Evolutionary conservation across 1,140 invertebrate species (phyloP).

Genomic region (Frieseomelitta varia): DNA sequence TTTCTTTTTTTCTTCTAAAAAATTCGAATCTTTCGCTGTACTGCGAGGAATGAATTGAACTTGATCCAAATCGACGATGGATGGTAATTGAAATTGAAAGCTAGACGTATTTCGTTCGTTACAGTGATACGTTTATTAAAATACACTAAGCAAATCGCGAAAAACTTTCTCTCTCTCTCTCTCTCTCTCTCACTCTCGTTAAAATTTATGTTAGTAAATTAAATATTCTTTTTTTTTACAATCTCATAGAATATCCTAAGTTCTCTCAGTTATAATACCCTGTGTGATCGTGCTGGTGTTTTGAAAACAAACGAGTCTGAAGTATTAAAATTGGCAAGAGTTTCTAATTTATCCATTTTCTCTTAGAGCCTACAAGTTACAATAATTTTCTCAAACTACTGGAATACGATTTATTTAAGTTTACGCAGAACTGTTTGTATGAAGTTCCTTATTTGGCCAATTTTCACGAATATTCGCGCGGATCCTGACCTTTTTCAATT

Average conservation of each 20-base stretch:
- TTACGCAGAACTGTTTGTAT: neutral
- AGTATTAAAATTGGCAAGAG: neutral
- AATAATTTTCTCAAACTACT: neutral
- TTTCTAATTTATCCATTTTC: neutral
- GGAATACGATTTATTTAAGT: neutral
- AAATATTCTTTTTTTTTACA: neutral
- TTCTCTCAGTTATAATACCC: neutral
- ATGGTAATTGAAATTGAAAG: neutral
- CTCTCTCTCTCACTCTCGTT: neutral
- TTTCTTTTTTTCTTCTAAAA: neutral
- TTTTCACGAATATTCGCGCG: neutral
- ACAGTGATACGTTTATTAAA: too few relatives aligned
- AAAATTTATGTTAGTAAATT: neutral
- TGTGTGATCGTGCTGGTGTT: neutral
- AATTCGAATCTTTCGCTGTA: neutral
- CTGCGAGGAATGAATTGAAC: too few relatives aligned
- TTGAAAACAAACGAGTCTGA: neutral
- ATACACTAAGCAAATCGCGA: neutral
- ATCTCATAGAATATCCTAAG: neutral
- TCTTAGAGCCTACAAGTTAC: too few relatives aligned
- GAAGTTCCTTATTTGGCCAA: neutral
- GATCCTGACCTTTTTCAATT: neutral
- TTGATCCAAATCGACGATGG: neutral
- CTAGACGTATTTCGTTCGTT: neutral
- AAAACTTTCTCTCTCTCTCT: too few relatives aligned